A percentile compares a stretch with the other conserved stretches of the same genome.
Evolutionary conservation across 2,113 vertebrate species (phyloP).

Genomic region (Pseudorectes ferrugineus): DNA sequence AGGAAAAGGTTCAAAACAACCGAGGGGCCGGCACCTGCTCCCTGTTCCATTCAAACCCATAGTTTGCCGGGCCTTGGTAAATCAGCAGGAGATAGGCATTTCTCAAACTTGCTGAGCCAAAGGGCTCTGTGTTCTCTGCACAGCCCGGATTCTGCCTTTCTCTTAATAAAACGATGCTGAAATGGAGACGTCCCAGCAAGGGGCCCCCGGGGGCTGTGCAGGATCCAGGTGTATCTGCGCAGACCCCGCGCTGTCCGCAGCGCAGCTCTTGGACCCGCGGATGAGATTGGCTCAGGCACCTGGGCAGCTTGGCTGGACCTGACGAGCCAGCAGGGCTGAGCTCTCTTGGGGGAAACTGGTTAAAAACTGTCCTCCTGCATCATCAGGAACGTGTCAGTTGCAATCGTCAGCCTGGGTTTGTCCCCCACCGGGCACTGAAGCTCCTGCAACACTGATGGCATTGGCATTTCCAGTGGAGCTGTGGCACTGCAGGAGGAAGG

Average conservation of each 20-base stretch:
- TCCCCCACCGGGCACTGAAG: not conserved
- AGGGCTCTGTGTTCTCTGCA: not conserved
- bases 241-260: not conserved
- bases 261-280: fast-evolving
- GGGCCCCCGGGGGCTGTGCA: not conserved
- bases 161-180: not conserved
- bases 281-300: not conserved
- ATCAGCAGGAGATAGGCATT: not conserved
- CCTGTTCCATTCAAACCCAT: too few species aligned
- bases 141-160: not conserved
- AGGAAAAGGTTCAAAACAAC: not conserved
- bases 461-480: not conserved
- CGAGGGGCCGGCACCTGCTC: not conserved
- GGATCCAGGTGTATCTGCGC: not conserved
- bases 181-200: not conserved
- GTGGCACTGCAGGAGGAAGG: not conserved
- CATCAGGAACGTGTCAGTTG: constrained; percentile 19
- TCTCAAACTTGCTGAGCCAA: not conserved
- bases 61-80: not conserved
- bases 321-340: not conserved
- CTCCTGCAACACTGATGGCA: not conserved
- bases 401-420: not conserved
- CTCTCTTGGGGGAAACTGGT: not conserved
- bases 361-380: not conserved
- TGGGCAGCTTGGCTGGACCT: not conserved